Base-by-base conservation (phyloP, 23 tunicate species). In the Ciona savignyi region DNA sequence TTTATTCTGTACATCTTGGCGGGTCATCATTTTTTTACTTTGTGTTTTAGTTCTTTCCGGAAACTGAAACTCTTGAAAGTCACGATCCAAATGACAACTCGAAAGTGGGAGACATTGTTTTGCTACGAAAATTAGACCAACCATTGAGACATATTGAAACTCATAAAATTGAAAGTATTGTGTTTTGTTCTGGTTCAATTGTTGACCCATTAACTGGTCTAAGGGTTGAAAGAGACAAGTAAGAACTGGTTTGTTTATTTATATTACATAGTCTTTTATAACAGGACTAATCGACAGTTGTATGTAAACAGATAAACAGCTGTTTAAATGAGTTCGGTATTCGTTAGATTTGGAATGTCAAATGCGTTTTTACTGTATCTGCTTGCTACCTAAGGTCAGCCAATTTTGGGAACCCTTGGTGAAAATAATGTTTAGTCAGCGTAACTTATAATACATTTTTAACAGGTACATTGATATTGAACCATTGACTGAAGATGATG, bases 191-290 rank as follows among this genome's bases (percentile, higher is more conserved):
- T 60, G 97, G 97, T 33, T 60, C 67, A 62, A 62, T 84, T 51
- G 82, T 91, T 70, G 97, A 91, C 67, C 97, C 97, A 2, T 68
- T 91, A 68, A 84, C 97, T 20, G 93, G 93, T 27, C 68, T 84
- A 11, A 63, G 97, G 29, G 97, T 91, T 66, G 80, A 76, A 34
- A 66, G 63, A 23, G 83, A 85, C 61, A 62, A 72, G 83, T 91
- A 85, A 42, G 56, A 42, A 6, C 9, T 42, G 9, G 56, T 42
- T 9, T 42, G 56, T 42, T 42, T 42, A 15, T 6, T 42, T 6
- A 42, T 6, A 42, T 6, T 42, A 6, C 11, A 15, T 15, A 6
- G 56, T 42, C 9, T 9, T 42, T 42, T 42, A n/a, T n/a, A n/a
- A n/a, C n/a, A n/a, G n/a, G n/a, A n/a, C n/a, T n/a, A n/a, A n/a